phyloP scores from a whole-genome alignment of 1,140 invertebrate genomes.

The Drosophila micromelanica region DNA sequence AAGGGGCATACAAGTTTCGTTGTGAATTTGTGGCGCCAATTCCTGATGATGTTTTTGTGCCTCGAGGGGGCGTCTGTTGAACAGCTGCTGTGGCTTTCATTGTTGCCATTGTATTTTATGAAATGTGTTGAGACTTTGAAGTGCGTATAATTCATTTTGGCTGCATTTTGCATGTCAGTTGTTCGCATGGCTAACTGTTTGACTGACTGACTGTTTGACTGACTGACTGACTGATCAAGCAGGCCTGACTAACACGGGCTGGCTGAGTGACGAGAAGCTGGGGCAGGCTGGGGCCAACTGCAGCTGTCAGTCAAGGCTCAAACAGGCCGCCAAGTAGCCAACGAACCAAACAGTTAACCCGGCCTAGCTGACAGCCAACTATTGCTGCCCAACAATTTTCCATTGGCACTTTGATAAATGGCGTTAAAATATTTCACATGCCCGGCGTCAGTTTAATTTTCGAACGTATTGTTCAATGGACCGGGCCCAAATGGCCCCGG shows the following conservation, averaged over 20 bases:
- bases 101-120: constrained; percentile 48
- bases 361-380: neutral
- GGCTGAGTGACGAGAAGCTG: constrained; percentile 33
- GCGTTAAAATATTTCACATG: constrained; percentile 78
- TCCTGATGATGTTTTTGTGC: constrained; percentile 19
- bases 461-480: constrained; percentile 37
- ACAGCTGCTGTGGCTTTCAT: constrained; percentile 25
- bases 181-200: neutral
- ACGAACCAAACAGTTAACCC: constrained; percentile 4
- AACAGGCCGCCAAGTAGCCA: constrained; percentile 47
- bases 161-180: constrained; percentile 45
- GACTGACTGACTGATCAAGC: constrained; percentile 30
- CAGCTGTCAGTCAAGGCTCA: constrained; percentile 54
- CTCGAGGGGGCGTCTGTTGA: constrained; percentile 20
- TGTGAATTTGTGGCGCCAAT: constrained; percentile 45
- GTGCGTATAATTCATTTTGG: constrained; percentile 77
- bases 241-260: constrained; percentile 30
- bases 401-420: constrained; percentile 73
- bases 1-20: constrained; percentile 56
- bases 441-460: constrained; percentile 53
- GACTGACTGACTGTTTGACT: constrained; percentile 8
- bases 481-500: constrained; percentile 4
- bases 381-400: constrained; percentile 34
- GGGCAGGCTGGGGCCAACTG: constrained; percentile 34
- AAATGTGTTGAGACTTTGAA: constrained; percentile 69